Conservation (phyloP, 2,113 vertebrate genomes). For the Dicentrarchus labrax region DNA sequence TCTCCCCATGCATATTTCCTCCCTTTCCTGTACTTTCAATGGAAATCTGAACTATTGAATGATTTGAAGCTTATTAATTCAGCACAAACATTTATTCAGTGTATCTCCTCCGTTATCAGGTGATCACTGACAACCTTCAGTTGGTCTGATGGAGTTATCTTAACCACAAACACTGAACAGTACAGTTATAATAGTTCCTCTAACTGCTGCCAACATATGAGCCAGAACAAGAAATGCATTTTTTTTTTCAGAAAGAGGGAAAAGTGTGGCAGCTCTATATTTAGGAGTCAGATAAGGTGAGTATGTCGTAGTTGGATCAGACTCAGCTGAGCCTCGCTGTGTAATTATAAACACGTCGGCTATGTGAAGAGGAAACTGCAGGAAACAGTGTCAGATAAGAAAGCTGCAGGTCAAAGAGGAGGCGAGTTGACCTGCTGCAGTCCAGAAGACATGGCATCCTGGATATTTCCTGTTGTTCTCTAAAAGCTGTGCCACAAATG, state of each 20-base stretch:
- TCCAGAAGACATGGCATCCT: slow-evolving; percentile 14
- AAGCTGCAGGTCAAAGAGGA: slow-evolving; percentile 48
- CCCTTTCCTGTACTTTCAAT: too few species aligned
- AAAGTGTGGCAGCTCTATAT: slow-evolving; percentile 58
- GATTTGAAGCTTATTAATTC: neutral
- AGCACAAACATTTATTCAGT: neutral
- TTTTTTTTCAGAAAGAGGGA: slow-evolving; percentile 27
- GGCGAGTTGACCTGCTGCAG: slow-evolving; percentile 3
- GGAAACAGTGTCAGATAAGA: slow-evolving; percentile 67
- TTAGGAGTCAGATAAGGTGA: slow-evolving; percentile 69
- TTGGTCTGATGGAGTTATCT: neutral
- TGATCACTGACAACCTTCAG: neutral
- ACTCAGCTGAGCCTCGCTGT: neutral
- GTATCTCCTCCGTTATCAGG: neutral
- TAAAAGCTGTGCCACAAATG: neutral
- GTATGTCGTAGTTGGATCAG: slow-evolving; percentile 29
- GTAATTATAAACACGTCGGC: slow-evolving; percentile 60
- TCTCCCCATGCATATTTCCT: too few species aligned
- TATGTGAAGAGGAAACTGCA: slow-evolving; percentile 58
- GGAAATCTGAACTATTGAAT: neutral
- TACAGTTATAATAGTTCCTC: neutral
- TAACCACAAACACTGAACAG: neutral
- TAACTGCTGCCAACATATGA: neutral
- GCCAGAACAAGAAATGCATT: neutral
- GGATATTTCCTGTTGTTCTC: slow-evolving; percentile 27